phyloP scores from a whole-genome alignment of 2,113 vertebrate species.

The Cryptomyrus ogoouensis region DNA sequence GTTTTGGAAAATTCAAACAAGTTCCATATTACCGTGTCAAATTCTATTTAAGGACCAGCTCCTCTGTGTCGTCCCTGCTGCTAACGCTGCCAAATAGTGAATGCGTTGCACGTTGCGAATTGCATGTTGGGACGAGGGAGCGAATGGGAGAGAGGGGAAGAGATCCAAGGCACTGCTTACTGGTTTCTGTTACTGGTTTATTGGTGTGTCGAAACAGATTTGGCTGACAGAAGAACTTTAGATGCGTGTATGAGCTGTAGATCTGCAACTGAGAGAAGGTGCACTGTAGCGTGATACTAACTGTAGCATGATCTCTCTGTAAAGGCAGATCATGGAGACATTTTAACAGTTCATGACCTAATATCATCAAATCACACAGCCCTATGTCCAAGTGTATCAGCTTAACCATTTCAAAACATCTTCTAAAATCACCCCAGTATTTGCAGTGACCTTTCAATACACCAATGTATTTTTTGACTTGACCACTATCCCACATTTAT shows the following conservation, averaged over 20 bases:
- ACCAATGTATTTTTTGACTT: too few relatives aligned
- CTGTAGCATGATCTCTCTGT: neutral
- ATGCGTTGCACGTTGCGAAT: neutral
- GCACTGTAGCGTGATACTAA: neutral
- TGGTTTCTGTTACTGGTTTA: neutral
- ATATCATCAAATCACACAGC: neutral
- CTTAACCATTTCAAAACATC: neutral
- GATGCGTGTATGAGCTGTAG: neutral
- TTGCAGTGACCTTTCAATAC: neutral
- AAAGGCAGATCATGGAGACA: neutral
- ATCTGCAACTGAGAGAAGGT: neutral
- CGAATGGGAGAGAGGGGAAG: neutral
- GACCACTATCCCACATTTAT: neutral
- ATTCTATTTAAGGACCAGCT: too few relatives aligned
- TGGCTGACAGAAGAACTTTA: neutral
- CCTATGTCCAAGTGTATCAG: neutral
- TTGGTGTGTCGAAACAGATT: neutral
- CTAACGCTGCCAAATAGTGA: too few relatives aligned
- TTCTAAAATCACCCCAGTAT: neutral
- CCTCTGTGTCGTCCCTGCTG: too few relatives aligned
- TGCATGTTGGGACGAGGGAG: neutral
- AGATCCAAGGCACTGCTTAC: neutral
- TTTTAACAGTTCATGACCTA: too few relatives aligned
- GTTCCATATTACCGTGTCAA: too few relatives aligned
- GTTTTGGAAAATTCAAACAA: too few relatives aligned